Conservation (phyloP, 2,113 vertebrate genomes). For the Rhabdomys dilectus region DNA sequence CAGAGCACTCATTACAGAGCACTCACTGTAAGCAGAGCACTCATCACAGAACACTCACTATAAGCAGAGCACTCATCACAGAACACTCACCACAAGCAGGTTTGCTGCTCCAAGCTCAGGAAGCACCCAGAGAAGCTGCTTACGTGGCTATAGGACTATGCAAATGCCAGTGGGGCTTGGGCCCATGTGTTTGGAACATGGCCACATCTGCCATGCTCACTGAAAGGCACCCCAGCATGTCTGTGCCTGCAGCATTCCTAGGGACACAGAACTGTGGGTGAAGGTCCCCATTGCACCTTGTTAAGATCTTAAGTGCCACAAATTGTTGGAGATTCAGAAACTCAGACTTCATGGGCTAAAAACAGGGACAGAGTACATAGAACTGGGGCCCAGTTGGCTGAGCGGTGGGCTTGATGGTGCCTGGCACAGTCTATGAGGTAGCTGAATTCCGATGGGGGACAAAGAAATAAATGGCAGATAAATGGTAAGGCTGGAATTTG, state of each 20-base stretch:
- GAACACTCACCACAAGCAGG: neutral
- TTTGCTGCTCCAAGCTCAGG: neutral
- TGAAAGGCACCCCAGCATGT: neutral
- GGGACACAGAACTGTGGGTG: neutral
- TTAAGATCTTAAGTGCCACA: neutral
- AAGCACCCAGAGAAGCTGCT: neutral
- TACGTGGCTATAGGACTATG: neutral
- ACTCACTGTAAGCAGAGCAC: neutral
- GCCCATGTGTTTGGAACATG: neutral
- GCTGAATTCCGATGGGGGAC: accelerated
- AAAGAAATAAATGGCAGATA: neutral
- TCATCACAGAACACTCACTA: neutral
- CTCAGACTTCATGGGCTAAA: neutral
- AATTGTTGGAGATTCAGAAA: too few relatives aligned
- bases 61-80: neutral
- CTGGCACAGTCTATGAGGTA: accelerated
- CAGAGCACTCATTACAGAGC: neutral
- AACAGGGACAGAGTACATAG: accelerated
- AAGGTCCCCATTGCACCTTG: neutral
- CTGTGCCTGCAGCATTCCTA: neutral
- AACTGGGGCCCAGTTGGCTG: accelerated
- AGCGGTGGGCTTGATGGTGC: accelerated
- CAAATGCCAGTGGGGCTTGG: neutral
- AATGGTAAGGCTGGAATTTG: too few relatives aligned
- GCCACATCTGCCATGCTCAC: neutral